Conservation (phyloP, 2,113 vertebrate genomes). For the Paracanthobrama guichenoti region DNA sequence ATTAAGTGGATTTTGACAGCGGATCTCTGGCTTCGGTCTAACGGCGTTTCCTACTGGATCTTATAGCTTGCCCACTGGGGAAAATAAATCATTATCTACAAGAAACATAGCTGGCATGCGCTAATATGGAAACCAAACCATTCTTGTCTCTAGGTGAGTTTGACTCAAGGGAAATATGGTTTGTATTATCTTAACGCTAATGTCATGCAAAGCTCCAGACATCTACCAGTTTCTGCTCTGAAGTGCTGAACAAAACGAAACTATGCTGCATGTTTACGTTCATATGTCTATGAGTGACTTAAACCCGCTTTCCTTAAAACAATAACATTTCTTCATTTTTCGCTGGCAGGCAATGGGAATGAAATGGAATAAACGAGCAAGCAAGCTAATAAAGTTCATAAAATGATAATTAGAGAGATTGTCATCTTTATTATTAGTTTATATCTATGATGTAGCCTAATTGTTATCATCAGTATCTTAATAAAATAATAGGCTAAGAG, state of each 20-base stretch:
- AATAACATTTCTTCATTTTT: neutral
- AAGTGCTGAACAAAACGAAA: neutral
- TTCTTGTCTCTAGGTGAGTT: slow-evolving; percentile 67
- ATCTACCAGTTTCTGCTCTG: slow-evolving; percentile 1
- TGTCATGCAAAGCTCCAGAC: slow-evolving; percentile 4
- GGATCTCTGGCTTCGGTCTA: slow-evolving; percentile 29
- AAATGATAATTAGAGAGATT: neutral
- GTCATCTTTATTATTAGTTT: neutral
- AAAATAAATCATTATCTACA: slow-evolving; percentile 23
- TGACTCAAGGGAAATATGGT: slow-evolving; percentile 14
- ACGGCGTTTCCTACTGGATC: slow-evolving; percentile 49
- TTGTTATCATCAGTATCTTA: neutral
- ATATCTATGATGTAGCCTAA: neutral
- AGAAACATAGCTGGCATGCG: slow-evolving; percentile 62
- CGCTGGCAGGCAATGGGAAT: neutral
- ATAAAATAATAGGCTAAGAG: neutral
- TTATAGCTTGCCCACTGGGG: slow-evolving; percentile 25
- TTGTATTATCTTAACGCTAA: slow-evolving; percentile 20
- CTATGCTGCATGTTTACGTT: neutral
- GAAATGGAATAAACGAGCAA: neutral
- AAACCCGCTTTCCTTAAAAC: neutral
- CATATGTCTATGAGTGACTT: neutral
- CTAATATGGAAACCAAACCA: slow-evolving; percentile 67
- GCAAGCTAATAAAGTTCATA: neutral
- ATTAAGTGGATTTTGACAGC: slow-evolving; percentile 52